Evolutionary conservation across 2,797 vertebrate species (phyloP).

Genomic region (Hyperoplus immaculatus): DNA sequence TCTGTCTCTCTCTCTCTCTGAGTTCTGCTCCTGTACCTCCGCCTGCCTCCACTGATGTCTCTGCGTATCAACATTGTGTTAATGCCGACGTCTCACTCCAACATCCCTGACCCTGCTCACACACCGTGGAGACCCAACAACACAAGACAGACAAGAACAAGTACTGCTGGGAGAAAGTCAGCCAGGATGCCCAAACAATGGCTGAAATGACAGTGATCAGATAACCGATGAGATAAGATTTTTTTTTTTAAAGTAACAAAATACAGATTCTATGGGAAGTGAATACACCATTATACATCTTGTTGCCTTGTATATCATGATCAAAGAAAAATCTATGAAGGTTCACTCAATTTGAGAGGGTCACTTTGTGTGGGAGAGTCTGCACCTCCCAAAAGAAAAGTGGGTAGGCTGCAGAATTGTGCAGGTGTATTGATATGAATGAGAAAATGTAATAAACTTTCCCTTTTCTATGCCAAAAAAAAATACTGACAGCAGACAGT

Average conservation of each 20-base stretch:
- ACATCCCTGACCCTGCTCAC: conserved; percentile 36
- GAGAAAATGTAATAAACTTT: conserved; percentile 32
- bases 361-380: not conserved
- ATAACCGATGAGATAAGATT: not conserved
- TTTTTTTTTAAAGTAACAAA: not conserved
- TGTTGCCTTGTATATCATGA: not conserved
- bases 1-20: not conserved
- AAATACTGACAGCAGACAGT: conserved; percentile 17
- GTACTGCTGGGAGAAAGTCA: not conserved
- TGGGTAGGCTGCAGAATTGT: not conserved
- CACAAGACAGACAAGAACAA: not conserved
- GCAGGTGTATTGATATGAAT: conserved; percentile 8
- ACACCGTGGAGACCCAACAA: conserved; percentile 24
- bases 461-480: conserved; percentile 14
- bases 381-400: conserved; percentile 6
- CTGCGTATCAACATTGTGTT: conserved; percentile 58
- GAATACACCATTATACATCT: not conserved
- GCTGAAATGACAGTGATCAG: not conserved
- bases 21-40: conserved; percentile 39
- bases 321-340: not conserved
- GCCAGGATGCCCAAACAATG: not conserved
- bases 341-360: not conserved
- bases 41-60: conserved; percentile 68
- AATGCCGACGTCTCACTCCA: conserved; percentile 46
- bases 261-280: too few relatives aligned